Evolutionary conservation across 2,888 invertebrate genomes (phyloP).

Genomic region (Heliconius erato): DNA sequence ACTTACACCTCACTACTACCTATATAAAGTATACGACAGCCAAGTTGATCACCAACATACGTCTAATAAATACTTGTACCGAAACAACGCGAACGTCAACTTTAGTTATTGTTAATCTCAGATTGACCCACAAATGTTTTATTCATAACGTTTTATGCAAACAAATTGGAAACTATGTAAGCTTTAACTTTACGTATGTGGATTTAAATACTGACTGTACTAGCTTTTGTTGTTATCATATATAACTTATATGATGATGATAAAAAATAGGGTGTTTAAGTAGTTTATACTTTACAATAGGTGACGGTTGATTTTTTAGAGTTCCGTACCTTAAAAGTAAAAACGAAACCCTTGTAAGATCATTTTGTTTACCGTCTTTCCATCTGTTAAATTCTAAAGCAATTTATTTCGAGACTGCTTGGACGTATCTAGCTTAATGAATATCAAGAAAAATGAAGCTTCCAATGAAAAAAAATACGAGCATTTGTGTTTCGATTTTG

Average conservation of each 20-base stretch:
- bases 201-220: neutral
- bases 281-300: too few relatives aligned
- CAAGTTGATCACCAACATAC: neutral
- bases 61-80: neutral
- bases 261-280: too few relatives aligned
- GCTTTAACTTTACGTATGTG: conserved; percentile 15
- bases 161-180: conserved; percentile 11
- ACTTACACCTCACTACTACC: too few relatives aligned
- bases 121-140: conserved; percentile 25
- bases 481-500: too few relatives aligned
- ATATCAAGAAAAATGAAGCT: neutral
- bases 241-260: too few relatives aligned
- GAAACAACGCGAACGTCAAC: conserved; percentile 10
- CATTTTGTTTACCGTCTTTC: too few relatives aligned
- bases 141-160: conserved; percentile 2
- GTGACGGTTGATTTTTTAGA: too few relatives aligned
- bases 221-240: neutral
- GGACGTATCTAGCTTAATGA: neutral
- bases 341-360: too few relatives aligned
- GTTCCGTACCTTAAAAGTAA: too few relatives aligned
- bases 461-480: too few relatives aligned
- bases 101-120: conserved; percentile 24
- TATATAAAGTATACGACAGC: neutral
- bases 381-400: too few relatives aligned
- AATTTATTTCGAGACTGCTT: too few relatives aligned